Base-by-base conservation (phyloP, 2,113 vertebrate genomes). In the Peromyscus polionotus region DNA sequence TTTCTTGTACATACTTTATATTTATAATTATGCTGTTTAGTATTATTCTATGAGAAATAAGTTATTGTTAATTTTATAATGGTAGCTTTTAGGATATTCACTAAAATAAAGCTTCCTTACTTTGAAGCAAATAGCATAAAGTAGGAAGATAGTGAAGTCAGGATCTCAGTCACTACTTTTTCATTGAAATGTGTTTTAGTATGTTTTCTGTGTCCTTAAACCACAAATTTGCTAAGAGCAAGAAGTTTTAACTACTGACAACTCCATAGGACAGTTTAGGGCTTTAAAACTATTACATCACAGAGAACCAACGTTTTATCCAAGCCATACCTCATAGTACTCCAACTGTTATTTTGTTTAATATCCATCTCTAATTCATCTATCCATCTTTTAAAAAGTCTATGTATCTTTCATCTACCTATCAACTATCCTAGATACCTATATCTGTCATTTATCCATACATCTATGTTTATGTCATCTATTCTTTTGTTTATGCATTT, bases 11-110 rank as follows among this genome's bases (percentile, higher is more conserved):
- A 12, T 75, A 83, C 72, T 90, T 45, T 20, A 19, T 39, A 31
- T 61, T 16, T 61, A 3, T 45, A 17, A 54, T 67, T 80, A 45
- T 85, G 5, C 59, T 70, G 28, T 12, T 75, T 93, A 70, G 42
- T 83, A 22, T 12, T 89, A 91, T 75, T 17, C 7, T 36, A 39
- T 79, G 22, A 67, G 0, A 83, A 88, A 84, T 91, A 65, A 68
- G 28, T 86, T 63, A 61, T 72, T 61, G 76, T 92, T 80, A 96
- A n/a, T 88, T 90, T 91, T 84, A 5, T 45, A 42, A 8, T 77
- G 42, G 51, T 20, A 84, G 28, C 57, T 65, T 16, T 77, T 39
- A 57, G 7, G 16, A 6, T 1, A 80, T 63, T 45, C 14, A 54
- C 20, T 91, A 24, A 5, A 94, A 94, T 87, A 8, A 89, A 79